Base-by-base conservation (phyloP, 2,888 invertebrate species). In the Ectemnius continuus region DNA sequence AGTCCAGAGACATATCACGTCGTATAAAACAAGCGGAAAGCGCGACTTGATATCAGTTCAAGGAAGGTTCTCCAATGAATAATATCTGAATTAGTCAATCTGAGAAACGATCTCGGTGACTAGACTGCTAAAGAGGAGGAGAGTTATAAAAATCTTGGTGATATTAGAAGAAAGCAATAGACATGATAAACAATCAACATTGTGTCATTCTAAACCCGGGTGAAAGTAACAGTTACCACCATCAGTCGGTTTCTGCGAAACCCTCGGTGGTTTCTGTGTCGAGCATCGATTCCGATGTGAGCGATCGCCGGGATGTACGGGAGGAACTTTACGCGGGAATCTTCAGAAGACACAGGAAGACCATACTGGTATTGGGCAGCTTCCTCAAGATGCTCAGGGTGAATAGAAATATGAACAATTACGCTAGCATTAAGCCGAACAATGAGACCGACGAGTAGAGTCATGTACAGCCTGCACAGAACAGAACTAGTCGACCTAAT, bases 351-450 rank as follows among this genome's bases (percentile, higher is more conserved):
- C 91, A 91, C 73, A 86, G 91, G 73, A 91, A 91, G 79, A 91
- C 91, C 26, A 91, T 91, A 84, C 83, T 91, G 80, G 91, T 91
- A 70, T 81, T 91, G 75, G 91, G 91, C 69, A 91, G 91, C 74
- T 91, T 91, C 84, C 86, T 91, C 69, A 90, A 90, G 79, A 90
- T 91, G 89, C 83, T 91, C 64, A 89, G 89, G 86, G 89, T 91
- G 87, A 91, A 90, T 87, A 89, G 91, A 87, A 90, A 91, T 71
- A 88, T 90, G 85, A 91, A 91, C 85, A 90, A 90, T 84, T 91
- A 90, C 75, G 91, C 90, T 86, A 91, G 89, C 71, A 90, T 91
- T 85, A 90, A 91, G 84, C 88, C 88, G 47, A 90, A 90, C 76
- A 90, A 91, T 75, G 90, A 91, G 71, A 85, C 80, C 59, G 90